Base-by-base conservation (phyloP, 2,888 invertebrate species). In the Saturnia pavonia region DNA sequence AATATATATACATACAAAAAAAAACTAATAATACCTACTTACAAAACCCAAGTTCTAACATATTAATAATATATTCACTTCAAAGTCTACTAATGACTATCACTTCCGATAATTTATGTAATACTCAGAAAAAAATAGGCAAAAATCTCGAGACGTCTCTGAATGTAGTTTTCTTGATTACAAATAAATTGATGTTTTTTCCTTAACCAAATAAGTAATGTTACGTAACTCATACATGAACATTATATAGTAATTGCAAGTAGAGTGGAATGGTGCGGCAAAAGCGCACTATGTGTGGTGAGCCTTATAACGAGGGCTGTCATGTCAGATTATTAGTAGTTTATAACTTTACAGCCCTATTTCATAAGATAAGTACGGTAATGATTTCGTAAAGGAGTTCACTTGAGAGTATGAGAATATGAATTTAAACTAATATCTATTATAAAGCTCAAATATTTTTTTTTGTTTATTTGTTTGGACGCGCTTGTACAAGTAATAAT, bases 221-320 rank as follows among this genome's bases (percentile, higher is more conserved):
- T 84, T 80, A 78, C 74, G 80, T 77, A 82, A 82, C 79, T 78
- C 73, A 78, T 81, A 75, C 76, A 74, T 75, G 68, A 70, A 72
- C 70, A 73, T 68, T 73, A 77, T 76, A 34, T 4, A 77, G 77
- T 83, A 80, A 83, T 82, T 81, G 75, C 75, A 70, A 74, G 74
- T 72, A 69, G 73, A 76, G 77, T 75, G 78, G 78, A 81, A 81
- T 80, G 76, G 76, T 74, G 72, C 73, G 74, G 70, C 42, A 68
- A 70, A 19, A n/a, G 70, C 22, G 12, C 51, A 22, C 34, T 48
- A 34, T 70, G 11, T 69, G 69, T 27, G 27, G 27, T 22, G 34
- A 42, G 70, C 66, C 51, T 70, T 48, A 66, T 12, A n/a, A 65
- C n/a, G n/a, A 69, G 69, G 69, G 69, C 34, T 65, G 69, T n/a